Evolutionary conservation across 2,797 vertebrate species (phyloP), one percentile per base, ranked within the genome.

Genomic region (Amphiprion clarkii): DNA sequence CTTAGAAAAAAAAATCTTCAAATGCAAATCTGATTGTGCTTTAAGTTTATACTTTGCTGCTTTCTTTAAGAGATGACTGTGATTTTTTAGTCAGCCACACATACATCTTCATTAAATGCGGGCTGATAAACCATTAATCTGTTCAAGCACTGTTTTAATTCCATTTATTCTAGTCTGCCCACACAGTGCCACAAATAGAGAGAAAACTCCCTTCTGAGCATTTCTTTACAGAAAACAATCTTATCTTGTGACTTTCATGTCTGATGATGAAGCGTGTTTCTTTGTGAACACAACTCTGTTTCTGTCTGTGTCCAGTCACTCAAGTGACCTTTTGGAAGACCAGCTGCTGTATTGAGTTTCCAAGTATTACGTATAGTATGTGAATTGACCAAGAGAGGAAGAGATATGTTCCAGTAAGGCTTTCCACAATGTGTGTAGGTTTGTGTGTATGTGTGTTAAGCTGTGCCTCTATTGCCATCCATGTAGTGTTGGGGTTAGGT

Each of bases 51-150:
- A 71, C 78, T 83, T 81, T 63, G 71, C 82, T 67, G 76, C 67
- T 87, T 67, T 68, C 90, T 88, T 55, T 89, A 86, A 93, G 90
- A 92, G 88, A 92, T 91, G 85, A 89, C 88, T 88, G 84, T 79
- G 82, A 84, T 85, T 88, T 82, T 79, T 81, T 82, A 87, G 84
- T 88, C 90, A 89, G 88, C 82, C 31, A 57, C 84, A 81, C 88
- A 89, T 92, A 93, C 83, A 88, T 95, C 93, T 93, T 93, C 88
- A 93, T 94, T 94, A 93, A 90, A 93, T 81, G 85, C 60, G 52
- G 85, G 76, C 73, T 93, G 90, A 92, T 94, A 92, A 94, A 91
- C 83, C 90, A 91, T 94, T 94, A 93, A 93, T 95, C 90, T 84
- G 79, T 89, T 93, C 85, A 79, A 85, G 79, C 74, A 71, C 74